Conservation (phyloP, 2,888 invertebrate species). For the Dicranocentrus wangi region DNA sequence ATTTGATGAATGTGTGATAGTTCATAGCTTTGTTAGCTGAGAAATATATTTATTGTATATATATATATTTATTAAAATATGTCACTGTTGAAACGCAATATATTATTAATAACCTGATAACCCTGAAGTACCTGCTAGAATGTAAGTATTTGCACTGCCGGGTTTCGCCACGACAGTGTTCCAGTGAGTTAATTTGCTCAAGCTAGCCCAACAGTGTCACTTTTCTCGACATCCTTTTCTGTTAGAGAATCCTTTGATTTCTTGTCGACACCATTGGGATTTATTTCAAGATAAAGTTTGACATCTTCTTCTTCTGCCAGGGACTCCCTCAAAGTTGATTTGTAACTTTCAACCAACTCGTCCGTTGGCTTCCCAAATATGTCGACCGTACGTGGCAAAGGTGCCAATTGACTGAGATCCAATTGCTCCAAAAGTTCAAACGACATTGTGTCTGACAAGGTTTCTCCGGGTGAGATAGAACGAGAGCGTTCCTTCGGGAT, state of each 20-base stretch:
- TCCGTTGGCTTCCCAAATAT: conserved; percentile 63
- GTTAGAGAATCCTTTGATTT: conserved; percentile 38
- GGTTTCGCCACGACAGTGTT: not conserved
- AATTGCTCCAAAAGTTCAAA: conserved; percentile 62
- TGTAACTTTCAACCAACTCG: conserved; percentile 63
- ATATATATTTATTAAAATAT: too few relatives aligned
- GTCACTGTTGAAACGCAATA: too few relatives aligned
- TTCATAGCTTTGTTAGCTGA: not conserved
- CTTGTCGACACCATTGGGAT: conserved; percentile 31
- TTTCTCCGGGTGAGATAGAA: conserved; percentile 23
- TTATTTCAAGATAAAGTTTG: conserved; percentile 2
- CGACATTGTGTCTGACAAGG: conserved; percentile 63
- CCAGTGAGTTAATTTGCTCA: conserved; percentile 4
- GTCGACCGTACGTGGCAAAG: conserved; percentile 65
- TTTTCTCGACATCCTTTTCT: conserved; percentile 37
- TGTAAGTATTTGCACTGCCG: too few relatives aligned
- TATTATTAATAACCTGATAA: too few relatives aligned
- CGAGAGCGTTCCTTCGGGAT: not conserved
- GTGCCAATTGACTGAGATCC: conserved; percentile 69
- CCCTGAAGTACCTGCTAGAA: too few relatives aligned
- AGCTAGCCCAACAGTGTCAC: conserved; percentile 41
- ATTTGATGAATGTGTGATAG: too few relatives aligned
- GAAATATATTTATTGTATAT: not conserved
- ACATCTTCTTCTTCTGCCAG: conserved; percentile 19
- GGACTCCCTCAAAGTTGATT: conserved; percentile 61